These are phyloP conservation scores for Papilio helenus DNA, from an alignment of 1,140 invertebrate genomes.

Conservation along the genomic window DNA sequence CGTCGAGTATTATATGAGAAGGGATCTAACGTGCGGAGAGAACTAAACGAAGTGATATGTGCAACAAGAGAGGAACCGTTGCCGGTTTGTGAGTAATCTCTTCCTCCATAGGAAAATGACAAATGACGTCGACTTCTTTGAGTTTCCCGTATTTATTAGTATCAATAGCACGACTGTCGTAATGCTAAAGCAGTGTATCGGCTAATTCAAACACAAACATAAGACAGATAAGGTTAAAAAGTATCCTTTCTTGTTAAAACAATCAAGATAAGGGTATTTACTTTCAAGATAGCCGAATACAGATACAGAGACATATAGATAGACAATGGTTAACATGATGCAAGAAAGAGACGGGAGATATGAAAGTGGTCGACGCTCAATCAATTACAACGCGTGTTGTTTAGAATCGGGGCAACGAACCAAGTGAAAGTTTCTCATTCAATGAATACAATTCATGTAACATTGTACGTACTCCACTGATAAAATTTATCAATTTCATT, in stretches of 20 bases:
- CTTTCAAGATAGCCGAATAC: slow-evolving; percentile 28
- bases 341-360: slow-evolving; percentile 16
- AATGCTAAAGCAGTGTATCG: background rate
- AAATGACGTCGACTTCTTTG: background rate
- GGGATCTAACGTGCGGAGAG: too few relatives aligned
- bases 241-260: slow-evolving; percentile 21
- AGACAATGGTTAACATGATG: slow-evolving; percentile 34
- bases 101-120: too few relatives aligned
- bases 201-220: slow-evolving; percentile 16
- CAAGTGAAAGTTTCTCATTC: slow-evolving; percentile 50
- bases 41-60: too few relatives aligned
- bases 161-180: background rate
- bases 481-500: background rate
- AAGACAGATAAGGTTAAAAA: slow-evolving; percentile 12
- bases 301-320: background rate
- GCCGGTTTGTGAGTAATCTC: background rate
- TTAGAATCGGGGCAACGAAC: slow-evolving; percentile 47
- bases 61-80: too few relatives aligned
- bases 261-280: slow-evolving; percentile 17
- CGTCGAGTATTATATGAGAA: too few relatives aligned
- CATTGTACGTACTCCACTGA: background rate
- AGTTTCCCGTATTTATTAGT: background rate
- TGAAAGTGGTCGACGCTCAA: slow-evolving; percentile 35
- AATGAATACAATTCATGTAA: background rate
- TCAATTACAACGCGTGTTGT: slow-evolving; percentile 43